These are phyloP conservation scores for Axinella damicornis DNA, from an alignment of 37 sponge, comb jelly and placozoan genomes.

Conservation along the genomic window DNA sequence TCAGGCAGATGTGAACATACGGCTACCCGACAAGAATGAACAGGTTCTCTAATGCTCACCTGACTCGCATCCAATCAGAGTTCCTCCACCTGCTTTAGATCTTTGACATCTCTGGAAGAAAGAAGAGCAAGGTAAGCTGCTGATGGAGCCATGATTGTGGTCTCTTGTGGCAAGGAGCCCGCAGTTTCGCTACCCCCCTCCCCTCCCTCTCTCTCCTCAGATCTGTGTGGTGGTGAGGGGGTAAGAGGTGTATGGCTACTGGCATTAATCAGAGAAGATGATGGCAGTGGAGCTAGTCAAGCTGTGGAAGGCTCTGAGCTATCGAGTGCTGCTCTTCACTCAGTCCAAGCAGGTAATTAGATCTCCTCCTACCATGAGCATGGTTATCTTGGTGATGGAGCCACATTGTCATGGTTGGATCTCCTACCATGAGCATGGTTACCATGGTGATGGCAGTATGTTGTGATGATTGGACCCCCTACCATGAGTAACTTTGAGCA, in stretches of 20 bases:
- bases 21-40: conserved; percentile 94
- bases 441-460: no score
- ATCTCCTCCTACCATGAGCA: no score
- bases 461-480: no score
- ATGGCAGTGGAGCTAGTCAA: conserved; percentile 78
- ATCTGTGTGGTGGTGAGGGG: background rate
- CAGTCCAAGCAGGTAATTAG: conserved; percentile 96
- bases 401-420: no score
- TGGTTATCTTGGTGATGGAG: no score
- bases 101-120: background rate
- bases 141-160: no score
- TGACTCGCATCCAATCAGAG: no score
- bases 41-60: conserved; percentile 66
- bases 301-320: conserved; percentile 84
- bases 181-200: no score
- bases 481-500: no score
- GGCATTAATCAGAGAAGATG: conserved; percentile 94
- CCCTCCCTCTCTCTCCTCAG: background rate
- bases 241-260: conserved; percentile 66
- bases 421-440: no score
- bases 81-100: conserved; percentile 41
- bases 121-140: conserved; percentile 7
- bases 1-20: conserved; percentile 89
- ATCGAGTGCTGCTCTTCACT: conserved; percentile 90
- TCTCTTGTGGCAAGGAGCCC: no score